Percentiles rank a stretch among this genome's conserved stretches.
phyloP scores from a whole-genome alignment of 2,797 vertebrate species.

The Platalea minor region DNA sequence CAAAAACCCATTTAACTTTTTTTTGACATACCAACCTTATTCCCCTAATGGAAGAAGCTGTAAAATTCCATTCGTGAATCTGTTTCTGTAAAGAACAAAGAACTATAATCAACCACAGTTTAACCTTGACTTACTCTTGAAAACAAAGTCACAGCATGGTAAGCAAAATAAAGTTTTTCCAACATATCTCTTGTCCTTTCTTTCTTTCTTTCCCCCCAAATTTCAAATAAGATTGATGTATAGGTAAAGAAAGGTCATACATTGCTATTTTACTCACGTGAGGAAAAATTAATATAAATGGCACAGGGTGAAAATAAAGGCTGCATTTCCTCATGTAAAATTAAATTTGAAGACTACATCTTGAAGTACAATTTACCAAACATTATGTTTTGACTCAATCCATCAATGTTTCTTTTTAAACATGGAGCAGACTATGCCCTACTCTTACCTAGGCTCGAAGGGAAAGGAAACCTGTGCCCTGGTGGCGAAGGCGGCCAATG shows the following conservation, averaged over 20 bases:
- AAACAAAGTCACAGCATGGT: background rate
- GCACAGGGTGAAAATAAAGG: background rate
- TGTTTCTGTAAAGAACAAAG: conserved; percentile 81
- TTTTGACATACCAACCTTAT: conserved; percentile 84
- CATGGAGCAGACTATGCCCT: background rate
- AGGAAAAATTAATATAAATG: background rate
- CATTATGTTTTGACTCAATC: background rate
- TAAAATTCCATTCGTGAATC: conserved; percentile 96
- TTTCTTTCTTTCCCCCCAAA: background rate
- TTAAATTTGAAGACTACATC: background rate
- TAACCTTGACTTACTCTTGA: background rate
- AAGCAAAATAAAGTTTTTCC: background rate
- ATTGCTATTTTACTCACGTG: background rate
- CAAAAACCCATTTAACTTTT: background rate
- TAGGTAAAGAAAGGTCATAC: background rate
- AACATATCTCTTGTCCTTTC: background rate
- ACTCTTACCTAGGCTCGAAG: background rate
- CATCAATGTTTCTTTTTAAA: background rate
- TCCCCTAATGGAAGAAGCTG: conserved; percentile 89
- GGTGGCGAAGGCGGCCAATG: background rate
- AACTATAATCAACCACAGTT: background rate
- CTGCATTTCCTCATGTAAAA: background rate
- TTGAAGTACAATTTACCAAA: background rate
- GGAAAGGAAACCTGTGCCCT: background rate
- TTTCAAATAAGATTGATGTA: background rate